Base-by-base conservation (phyloP, 2,888 invertebrate species). In the Pilophorus perplexus region DNA sequence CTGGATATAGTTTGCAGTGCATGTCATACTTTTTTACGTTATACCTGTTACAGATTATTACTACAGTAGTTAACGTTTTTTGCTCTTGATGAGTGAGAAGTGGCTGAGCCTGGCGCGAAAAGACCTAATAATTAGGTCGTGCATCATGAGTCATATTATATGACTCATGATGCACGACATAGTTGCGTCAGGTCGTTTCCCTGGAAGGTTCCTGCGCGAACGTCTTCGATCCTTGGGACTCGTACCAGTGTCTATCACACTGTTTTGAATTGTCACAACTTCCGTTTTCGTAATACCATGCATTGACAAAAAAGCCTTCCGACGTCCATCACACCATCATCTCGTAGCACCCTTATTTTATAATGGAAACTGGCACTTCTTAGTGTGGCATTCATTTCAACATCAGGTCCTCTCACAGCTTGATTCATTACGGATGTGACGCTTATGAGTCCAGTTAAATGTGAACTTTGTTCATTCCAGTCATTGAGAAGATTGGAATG, bases 381-480 rank as follows among this genome's bases (percentile, higher is more conserved):
- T 12, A 60, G 14, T 27, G 20, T 12, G 28, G 33, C 33, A 28
- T 27, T 14, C 10, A 5, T 50, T 64, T 48, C 64, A 8, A 50
- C 16, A 4, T 18, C 50, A 22, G 18, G 5, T 3, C 10, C 12
- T 33, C 33, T 8, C 23, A 16, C 4, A 50, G 48, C 3, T 20
- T 48, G 20, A 18, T 16, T 46, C 27, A 48, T 48, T 16, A 62
- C 48, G 14, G 62, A 37, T 8, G 22, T 48, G n/a, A 62, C 22
- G 14, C 22, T 52, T 4, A 57, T 57, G 25, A 62, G 28, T 4
- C 62, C 46, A 5, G 46, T 10, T 27, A 62, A 14, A 22, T 50
- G 22, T n/a, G 33, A 22, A 50, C 50, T 50, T 22, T 64, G 64
- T 18, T 46, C 46, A 20, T 64, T 50, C 48, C 33, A 64, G 23